Evolutionary conservation across 2,113 vertebrate genomes (phyloP), one percentile per base, ranked within the genome.

Genomic region (Pollimyrus isidori): DNA sequence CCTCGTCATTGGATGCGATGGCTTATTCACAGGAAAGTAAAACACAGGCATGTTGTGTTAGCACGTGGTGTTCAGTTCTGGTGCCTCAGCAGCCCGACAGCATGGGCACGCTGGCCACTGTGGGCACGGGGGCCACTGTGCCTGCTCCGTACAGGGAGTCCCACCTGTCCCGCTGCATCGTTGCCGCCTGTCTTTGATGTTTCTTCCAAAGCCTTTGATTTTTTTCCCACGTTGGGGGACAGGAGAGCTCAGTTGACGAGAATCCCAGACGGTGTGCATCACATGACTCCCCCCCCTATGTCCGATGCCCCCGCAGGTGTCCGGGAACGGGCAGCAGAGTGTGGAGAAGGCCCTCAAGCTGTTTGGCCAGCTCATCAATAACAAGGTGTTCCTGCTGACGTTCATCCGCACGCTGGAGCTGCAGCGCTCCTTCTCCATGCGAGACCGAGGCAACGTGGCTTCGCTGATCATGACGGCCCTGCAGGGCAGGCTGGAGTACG

Each of bases 381-480:
- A 99, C 95, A 99, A 99, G 91, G 97, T 99, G 87, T 99, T 99
- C 95, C 95, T 99, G 94, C 94, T 99, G 93, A 96, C 97, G 73
- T 99, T 99, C 95, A 99, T 99, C 93, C 97, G 98, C 17, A 99
- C 98, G 0, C 95, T 99, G 90, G 98, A 99, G 93, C 92, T 95
- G 89, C 98, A 99, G 95, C 97, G 98, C 76, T 98, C 98, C 89
- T 99, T 99, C 95, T 99, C 98, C 93, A 99, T 99, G 98, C 96
- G 98, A 0, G 98, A 99, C 92, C 97, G 98, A 0, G 98, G 98
- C 93, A 99, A 99, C 49, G 98, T 99, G 95, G 98, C 98, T 26
- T 99, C 98, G 0, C 97, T 99, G 26, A 99, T 99, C 96, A 99
- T 99, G 98, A 99, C 98, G 0, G 98, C 96, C 17, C 96, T 99